Base-by-base conservation (phyloP, 2,888 invertebrate species). In the Ormyrus rosae region DNA sequence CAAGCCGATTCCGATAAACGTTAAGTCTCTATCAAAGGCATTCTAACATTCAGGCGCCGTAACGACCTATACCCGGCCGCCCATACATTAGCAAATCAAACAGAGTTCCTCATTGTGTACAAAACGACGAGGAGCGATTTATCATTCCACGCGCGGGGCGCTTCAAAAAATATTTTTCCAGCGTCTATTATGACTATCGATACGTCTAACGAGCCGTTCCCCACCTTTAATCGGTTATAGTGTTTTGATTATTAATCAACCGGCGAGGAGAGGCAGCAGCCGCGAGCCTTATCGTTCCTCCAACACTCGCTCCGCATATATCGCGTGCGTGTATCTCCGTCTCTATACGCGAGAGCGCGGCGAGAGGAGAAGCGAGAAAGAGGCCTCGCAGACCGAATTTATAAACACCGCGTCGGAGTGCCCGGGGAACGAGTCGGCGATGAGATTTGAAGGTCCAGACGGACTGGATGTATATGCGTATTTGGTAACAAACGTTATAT, bases 241-340 rank as follows among this genome's bases (percentile, higher is more conserved):
- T 81, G 73, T 81, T 81, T 78, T 78, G 77, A 76, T 78, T 81
- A 74, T 81, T 69, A 74, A 81, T 81, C 73, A 78, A 55, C n/a
- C 13, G 63, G 56, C 11, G 55, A 76, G 50, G 34, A 64, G 55
- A 73, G 13, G 13, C 48, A 60, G 51, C 56, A 65, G 50, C 48
- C n/a, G 51, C 56, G 45, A 11, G 45, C 46, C 56, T 79, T 69
- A 56, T 70, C 73, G 51, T 60, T 8, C 34, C 4, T 11, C 65
- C 50, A 60, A 80, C 61, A 71, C 75, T 70, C 65, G n/a, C 46
- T 2, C 8, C 64, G 60, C 5, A 10, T 11, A 6, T 48, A 60
- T 51, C 9, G 19, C 48, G 34, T 50, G 5, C 64, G 64, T 53
- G 45, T 64, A 10, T 64, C 7, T 6, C 9, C 46, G 13, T n/a